phyloP scores from a whole-genome alignment of 2,888 invertebrate genomes.

The Drosophila anomelani region DNA sequence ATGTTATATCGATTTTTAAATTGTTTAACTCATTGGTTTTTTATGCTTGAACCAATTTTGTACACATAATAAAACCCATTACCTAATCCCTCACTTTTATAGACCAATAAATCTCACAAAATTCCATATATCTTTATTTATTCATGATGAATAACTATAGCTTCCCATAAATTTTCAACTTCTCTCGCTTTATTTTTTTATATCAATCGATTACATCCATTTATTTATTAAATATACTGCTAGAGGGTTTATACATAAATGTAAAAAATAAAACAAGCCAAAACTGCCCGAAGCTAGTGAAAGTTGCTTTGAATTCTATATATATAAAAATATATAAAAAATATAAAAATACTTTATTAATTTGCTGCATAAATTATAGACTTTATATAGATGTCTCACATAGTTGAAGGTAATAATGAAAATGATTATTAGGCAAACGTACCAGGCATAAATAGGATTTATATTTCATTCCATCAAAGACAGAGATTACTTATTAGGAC shows the following conservation, averaged over 20 bases:
- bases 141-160: background rate
- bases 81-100: background rate
- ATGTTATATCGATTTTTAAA: too few relatives aligned
- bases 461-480: constrained; percentile 7
- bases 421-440: constrained; percentile 2
- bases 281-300: background rate
- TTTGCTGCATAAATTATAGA: background rate
- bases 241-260: background rate
- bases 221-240: constrained; percentile 12
- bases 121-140: background rate
- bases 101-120: background rate
- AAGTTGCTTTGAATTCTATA: too few relatives aligned
- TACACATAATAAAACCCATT: background rate
- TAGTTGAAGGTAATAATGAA: background rate
- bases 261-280: background rate
- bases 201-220: background rate
- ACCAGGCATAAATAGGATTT: constrained; percentile 12
- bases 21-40: background rate
- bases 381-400: background rate
- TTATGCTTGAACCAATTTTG: background rate
- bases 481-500: constrained; percentile 12
- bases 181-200: background rate
- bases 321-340: background rate
- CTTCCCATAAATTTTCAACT: background rate
- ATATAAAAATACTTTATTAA: background rate